Conservation (phyloP, 2,113 vertebrate species). For the Heloderma charlesbogerti region DNA sequence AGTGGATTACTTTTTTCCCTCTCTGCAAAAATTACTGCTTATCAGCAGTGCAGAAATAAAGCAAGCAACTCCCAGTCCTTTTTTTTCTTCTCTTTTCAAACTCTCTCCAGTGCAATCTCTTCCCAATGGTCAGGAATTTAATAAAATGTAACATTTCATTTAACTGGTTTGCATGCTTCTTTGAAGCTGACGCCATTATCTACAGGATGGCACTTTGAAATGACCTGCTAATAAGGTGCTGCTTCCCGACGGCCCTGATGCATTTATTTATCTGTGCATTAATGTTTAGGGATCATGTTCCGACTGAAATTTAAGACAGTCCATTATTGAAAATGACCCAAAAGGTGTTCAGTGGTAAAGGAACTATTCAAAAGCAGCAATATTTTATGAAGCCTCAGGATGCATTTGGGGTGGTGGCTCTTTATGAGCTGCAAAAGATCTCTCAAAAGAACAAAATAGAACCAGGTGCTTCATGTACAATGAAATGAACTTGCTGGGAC, state of each 20-base stretch:
- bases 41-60: constrained; percentile 78
- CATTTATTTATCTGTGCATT: constrained; percentile 63
- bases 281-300: constrained; percentile 36
- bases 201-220: constrained; percentile 55
- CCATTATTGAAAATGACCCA: constrained; percentile 35
- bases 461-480: constrained; percentile 37
- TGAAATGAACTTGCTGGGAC: not conserved
- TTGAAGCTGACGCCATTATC: constrained; percentile 63
- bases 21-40: constrained; percentile 80
- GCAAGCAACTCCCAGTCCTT: constrained; percentile 72
- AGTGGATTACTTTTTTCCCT: constrained; percentile 74
- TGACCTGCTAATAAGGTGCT: constrained; percentile 55
- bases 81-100: not conserved
- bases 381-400: constrained; percentile 9
- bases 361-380: constrained; percentile 58
- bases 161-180: constrained; percentile 69
- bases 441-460: constrained; percentile 58
- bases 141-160: constrained; percentile 76
- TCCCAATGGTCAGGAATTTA: constrained; percentile 72
- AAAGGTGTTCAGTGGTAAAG: constrained; percentile 29
- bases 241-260: constrained; percentile 56
- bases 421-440: constrained; percentile 51
- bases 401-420: constrained; percentile 29
- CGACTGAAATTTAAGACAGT: constrained; percentile 53
- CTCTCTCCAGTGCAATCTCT: constrained; percentile 65